A percentile compares a stretch with the other conserved stretches of the same genome.
Conservation (phyloP, 1,140 invertebrate species). For the Drosophila pallidifrons region DNA sequence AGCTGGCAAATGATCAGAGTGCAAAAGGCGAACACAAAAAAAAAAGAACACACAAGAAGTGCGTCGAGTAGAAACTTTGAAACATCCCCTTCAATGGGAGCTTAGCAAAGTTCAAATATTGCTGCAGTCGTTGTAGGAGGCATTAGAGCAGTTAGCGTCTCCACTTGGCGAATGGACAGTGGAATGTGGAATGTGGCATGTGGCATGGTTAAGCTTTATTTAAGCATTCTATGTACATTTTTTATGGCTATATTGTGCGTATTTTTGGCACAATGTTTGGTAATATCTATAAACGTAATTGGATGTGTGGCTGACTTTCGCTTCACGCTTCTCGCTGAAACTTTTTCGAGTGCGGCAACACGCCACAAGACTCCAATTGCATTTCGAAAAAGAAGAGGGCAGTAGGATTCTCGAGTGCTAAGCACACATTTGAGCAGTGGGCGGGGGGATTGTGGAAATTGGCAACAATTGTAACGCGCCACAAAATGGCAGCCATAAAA, state of each 20-base stretch:
- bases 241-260: conserved; percentile 74
- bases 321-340: conserved; percentile 24
- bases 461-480: conserved; percentile 74
- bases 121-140: background rate
- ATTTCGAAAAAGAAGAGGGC: conserved; percentile 12
- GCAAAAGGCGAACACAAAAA: too few species aligned
- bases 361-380: conserved; percentile 32
- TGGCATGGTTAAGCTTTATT: conserved; percentile 53
- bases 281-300: conserved; percentile 82
- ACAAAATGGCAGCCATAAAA: conserved; percentile 76
- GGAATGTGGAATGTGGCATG: conserved; percentile 20
- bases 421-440: conserved; percentile 39
- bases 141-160: background rate
- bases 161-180: background rate
- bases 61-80: conserved; percentile 47
- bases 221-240: conserved; percentile 55
- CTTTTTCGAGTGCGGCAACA: conserved; percentile 44
- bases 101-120: conserved; percentile 70
- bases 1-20: conserved; percentile 36
- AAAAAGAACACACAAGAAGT: background rate
- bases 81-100: conserved; percentile 60
- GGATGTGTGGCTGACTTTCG: conserved; percentile 70
- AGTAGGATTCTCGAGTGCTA: background rate
- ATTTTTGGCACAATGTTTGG: conserved; percentile 59
- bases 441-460: conserved; percentile 45